These are phyloP conservation scores for Acholoe squamosa DNA, from an alignment of 2,888 invertebrate species.

Conservation along the genomic window DNA sequence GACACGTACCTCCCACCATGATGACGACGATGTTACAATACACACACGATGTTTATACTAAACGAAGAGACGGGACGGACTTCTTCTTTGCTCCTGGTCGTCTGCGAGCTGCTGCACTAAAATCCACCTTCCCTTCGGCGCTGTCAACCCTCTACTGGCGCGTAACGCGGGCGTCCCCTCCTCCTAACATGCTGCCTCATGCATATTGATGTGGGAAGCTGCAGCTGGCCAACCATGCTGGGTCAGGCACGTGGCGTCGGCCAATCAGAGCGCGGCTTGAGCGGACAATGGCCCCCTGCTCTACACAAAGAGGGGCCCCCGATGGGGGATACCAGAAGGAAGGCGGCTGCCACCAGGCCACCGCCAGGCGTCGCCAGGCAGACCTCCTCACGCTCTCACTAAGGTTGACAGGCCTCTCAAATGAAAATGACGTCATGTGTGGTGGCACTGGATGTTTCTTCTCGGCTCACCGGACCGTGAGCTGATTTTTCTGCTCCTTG, in stretches of 20 bases:
- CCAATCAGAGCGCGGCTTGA: slow-evolving; percentile 53
- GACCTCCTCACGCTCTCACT: background rate
- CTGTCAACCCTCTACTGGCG: slow-evolving; percentile 60
- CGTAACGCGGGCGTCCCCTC: slow-evolving; percentile 24
- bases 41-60: slow-evolving; percentile 36
- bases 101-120: slow-evolving; percentile 15
- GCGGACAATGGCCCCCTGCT: slow-evolving; percentile 52
- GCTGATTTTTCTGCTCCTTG: background rate
- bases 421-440: slow-evolving; percentile 48
- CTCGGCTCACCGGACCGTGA: background rate
- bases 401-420: slow-evolving; percentile 13
- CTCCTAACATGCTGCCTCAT: slow-evolving; percentile 55
- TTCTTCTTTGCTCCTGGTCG: slow-evolving; percentile 11
- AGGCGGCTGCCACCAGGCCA: background rate
- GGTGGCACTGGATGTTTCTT: background rate
- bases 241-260: slow-evolving; percentile 52
- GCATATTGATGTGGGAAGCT: slow-evolving; percentile 62
- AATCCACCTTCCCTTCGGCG: slow-evolving; percentile 47
- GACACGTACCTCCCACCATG: slow-evolving; percentile 62
- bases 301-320: slow-evolving; percentile 25
- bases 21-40: slow-evolving; percentile 50
- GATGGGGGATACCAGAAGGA: slow-evolving; percentile 36
- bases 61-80: slow-evolving; percentile 47
- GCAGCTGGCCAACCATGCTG: slow-evolving; percentile 62
- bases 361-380: slow-evolving; percentile 13